Percentiles rank a stretch among this genome's conserved stretches.
Evolutionary conservation across 2,888 invertebrate genomes (phyloP).

Genomic region (Conchocele bisecta): DNA sequence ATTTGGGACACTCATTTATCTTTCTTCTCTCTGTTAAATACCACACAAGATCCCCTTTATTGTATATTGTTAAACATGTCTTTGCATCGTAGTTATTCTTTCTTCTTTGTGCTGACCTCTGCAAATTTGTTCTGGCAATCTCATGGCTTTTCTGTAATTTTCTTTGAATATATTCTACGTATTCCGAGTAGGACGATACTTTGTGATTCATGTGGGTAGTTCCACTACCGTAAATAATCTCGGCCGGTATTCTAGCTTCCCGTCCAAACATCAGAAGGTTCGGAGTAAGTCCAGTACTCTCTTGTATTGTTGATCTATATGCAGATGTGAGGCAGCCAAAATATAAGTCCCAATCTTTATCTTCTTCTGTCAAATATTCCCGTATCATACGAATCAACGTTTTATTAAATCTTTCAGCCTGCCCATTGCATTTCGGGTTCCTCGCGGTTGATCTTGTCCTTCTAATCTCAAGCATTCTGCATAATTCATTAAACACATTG

Average conservation of each 20-base stretch:
- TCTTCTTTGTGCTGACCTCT: background rate
- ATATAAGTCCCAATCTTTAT: constrained; percentile 52
- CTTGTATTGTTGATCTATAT: constrained; percentile 41
- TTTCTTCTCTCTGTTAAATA: background rate
- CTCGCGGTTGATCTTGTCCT: constrained; percentile 46
- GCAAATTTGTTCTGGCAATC: constrained; percentile 14
- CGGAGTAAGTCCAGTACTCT: constrained; percentile 45
- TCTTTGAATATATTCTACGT: constrained; percentile 19
- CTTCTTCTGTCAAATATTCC: constrained; percentile 39
- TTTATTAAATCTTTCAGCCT: constrained; percentile 42
- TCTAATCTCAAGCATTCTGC: constrained; percentile 42
- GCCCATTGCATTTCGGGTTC: constrained; percentile 48
- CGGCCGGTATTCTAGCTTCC: constrained; percentile 48
- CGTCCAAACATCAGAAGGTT: constrained; percentile 51
- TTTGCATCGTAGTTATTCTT: constrained; percentile 5
- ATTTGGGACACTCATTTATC: background rate
- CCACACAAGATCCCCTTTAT: background rate
- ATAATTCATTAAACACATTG: constrained; percentile 43
- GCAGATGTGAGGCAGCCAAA: constrained; percentile 48
- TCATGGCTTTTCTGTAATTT: constrained; percentile 24
- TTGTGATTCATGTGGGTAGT: background rate
- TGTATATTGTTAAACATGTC: background rate
- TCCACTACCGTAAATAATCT: constrained; percentile 28
- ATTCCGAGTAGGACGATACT: constrained; percentile 11
- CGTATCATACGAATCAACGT: constrained; percentile 40